Conservation (phyloP, 1,140 invertebrate genomes). For the Pomacea maculata region DNA sequence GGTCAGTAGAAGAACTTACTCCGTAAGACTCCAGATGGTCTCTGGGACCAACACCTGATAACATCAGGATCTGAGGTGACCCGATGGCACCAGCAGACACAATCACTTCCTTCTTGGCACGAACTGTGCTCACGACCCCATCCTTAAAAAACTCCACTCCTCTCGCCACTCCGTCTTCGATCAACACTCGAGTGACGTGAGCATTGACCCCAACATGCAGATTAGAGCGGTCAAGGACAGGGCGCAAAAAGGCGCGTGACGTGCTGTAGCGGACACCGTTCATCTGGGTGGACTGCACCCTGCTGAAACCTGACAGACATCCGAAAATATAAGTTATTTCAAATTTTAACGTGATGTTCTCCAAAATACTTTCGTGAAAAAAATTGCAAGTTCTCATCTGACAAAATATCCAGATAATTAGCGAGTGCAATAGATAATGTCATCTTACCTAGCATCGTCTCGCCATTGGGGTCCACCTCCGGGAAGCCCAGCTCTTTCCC, state of each 20-base stretch:
- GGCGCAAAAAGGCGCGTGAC: conserved; percentile 40
- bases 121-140: conserved; percentile 61
- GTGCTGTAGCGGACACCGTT: conserved; percentile 47
- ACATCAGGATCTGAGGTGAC: conserved; percentile 88
- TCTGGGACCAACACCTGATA: conserved; percentile 85
- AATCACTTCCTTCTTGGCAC: conserved; percentile 83
- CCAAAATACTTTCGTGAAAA: too few species aligned
- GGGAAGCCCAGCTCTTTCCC: conserved; percentile 35
- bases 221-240: conserved; percentile 40
- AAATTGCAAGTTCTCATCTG: too few species aligned
- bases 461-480: conserved; percentile 37
- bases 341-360: too few species aligned
- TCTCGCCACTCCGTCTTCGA: conserved; percentile 14
- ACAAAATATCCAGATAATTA: too few species aligned
- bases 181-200: conserved; percentile 40
- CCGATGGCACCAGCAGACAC: conserved; percentile 82
- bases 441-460: conserved; percentile 24
- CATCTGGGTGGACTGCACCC: conserved; percentile 32
- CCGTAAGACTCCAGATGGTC: conserved; percentile 32
- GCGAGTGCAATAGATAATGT: background rate
- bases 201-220: conserved; percentile 42
- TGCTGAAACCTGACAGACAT: conserved; percentile 26
- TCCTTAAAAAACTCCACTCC: conserved; percentile 37
- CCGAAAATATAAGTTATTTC: too few species aligned
- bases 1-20: conserved; percentile 49